Base-by-base conservation (phyloP, 2,888 invertebrate species). In the Aphodius sticticus region DNA sequence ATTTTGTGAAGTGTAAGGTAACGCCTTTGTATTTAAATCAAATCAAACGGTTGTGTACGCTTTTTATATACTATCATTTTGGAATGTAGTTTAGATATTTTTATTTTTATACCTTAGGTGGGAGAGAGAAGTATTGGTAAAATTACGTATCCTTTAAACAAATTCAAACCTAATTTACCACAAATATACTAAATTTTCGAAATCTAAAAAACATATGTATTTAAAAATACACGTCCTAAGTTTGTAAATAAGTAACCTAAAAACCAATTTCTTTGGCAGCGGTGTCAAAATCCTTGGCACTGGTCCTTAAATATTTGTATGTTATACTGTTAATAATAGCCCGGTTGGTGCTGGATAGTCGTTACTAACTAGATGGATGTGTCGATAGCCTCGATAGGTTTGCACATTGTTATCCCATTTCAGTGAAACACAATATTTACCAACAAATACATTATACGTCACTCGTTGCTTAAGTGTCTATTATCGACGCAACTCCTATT, bases 361-460 rank as follows among this genome's bases (percentile, higher is more conserved):
- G 53, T 12, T 53, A 53, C 53, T 53, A 53, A 53, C 53, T 53
- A 53, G 53, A 53, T 53, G 53, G 53, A 53, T 53, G 53, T 53
- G 9, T 53, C 53, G 53, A 53, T 53, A 53, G 53, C 12, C 53
- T 53, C 53, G 12, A 5, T 86, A 83, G 82, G 87, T 87, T 88
- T 88, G 87, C 88, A 86, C 86, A 87, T 88, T 87, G 87, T 87
- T 88, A 88, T 85, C 84, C 84, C 86, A 69, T 77, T 85, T 84
- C 84, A 82, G 84, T 85, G 88, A 85, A 88, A 88, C 85, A 84
- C 84, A 87, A 88, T 88, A 87, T 88, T 88, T 87, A 85, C 86
- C 83, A 86, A 85, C 85, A 86, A 85, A 80, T 80, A 76, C 76
- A 79, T 71, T 26, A 80, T 80, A 53, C 53, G 53, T 80, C 77